phyloP scores from a whole-genome alignment of 2,888 invertebrate species.

The Boloria euphrosyne region DNA sequence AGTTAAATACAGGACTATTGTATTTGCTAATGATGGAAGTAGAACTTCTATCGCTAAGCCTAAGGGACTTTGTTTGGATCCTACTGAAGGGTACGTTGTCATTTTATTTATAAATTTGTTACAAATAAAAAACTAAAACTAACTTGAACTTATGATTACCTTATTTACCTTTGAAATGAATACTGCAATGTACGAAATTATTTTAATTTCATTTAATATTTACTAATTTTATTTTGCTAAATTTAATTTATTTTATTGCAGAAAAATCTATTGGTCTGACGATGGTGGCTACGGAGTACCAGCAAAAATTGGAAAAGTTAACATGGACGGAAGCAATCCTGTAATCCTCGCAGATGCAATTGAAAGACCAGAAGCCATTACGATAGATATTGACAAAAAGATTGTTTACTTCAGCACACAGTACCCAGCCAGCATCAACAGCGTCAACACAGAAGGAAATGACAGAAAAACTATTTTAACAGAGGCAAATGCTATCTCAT shows the following conservation, averaged over 20 bases:
- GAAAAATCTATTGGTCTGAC: slow-evolving; percentile 97
- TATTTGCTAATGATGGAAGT: slow-evolving; percentile 95
- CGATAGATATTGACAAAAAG: slow-evolving; percentile 91
- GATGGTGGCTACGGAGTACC: slow-evolving; percentile 95
- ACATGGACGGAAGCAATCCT: slow-evolving; percentile 95
- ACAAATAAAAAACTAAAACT: neutral
- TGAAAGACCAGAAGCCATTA: slow-evolving; percentile 90
- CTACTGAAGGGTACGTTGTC: slow-evolving; percentile 90
- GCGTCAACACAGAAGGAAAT: slow-evolving; percentile 88
- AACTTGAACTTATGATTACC: too few species aligned
- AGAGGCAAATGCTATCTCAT: slow-evolving; percentile 86
- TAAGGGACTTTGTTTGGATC: slow-evolving; percentile 93
- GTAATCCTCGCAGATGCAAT: slow-evolving; percentile 87
- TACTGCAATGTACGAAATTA: too few species aligned
- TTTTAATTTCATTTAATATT: neutral
- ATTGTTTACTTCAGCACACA: slow-evolving; percentile 94
- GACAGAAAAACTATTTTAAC: slow-evolving; percentile 86
- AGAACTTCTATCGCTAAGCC: slow-evolving; percentile 93
- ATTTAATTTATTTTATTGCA: slow-evolving; percentile 55
- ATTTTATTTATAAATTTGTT: neutral
- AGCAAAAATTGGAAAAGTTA: slow-evolving; percentile 93
- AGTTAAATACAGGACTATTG: slow-evolving; percentile 90
- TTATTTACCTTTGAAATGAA: too few species aligned
- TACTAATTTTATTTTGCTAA: neutral
- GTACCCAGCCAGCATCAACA: slow-evolving; percentile 86